These are phyloP conservation scores for Orestias chungarensis DNA, from an alignment of 2,797 vertebrate genomes.

Conservation along the genomic window DNA sequence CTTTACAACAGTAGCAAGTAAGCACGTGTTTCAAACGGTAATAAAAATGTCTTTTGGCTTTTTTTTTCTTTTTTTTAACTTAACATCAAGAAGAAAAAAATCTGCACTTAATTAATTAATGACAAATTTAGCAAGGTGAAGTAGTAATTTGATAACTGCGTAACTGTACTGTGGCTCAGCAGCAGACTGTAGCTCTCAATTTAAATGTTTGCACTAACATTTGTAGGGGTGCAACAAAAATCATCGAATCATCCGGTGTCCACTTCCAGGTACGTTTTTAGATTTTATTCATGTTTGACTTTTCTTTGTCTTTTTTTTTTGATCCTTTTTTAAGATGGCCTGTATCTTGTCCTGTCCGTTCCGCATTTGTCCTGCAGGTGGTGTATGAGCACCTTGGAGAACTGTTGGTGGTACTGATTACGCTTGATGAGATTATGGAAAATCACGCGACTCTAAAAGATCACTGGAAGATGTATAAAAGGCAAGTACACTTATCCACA, in stretches of 20 bases:
- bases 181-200: too few species aligned
- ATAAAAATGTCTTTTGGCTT: conserved; percentile 3
- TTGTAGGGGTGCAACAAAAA: conserved; percentile 89
- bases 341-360: neutral
- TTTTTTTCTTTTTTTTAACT: neutral
- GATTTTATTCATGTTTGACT: rapidly evolving
- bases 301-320: neutral
- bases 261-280: conserved; percentile 91
- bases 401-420: conserved; percentile 89
- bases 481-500: conserved; percentile 73
- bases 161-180: too few species aligned
- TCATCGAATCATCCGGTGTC: conserved; percentile 95
- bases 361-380: conserved; percentile 73
- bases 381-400: conserved; percentile 97
- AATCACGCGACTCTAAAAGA: conserved; percentile 94
- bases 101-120: neutral
- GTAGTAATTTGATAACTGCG: too few species aligned
- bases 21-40: conserved; percentile 26
- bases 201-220: conserved; percentile 40
- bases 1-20: conserved; percentile 96
- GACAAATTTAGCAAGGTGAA: neutral
- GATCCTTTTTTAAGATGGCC: neutral
- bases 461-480: conserved; percentile 99
- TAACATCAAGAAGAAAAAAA: neutral
- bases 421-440: conserved; percentile 96